Conservation (phyloP, 2,797 vertebrate genomes). For the Pseudochirops corinnae region DNA sequence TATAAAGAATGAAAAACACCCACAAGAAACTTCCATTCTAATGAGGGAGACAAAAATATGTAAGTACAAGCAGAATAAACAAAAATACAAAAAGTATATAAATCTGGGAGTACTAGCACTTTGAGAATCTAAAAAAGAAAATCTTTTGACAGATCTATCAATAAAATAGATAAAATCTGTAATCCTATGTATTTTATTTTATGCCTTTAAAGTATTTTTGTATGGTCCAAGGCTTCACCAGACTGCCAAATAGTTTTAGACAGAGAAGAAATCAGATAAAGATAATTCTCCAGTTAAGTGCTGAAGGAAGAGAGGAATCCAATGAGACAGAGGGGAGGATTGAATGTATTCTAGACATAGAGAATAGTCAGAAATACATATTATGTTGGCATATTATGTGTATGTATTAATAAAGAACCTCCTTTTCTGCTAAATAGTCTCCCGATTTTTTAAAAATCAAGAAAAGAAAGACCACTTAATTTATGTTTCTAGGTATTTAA, state of each 20-base stretch:
- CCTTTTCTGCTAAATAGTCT: background rate
- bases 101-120: background rate
- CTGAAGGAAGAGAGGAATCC: background rate
- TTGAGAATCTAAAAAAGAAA: background rate
- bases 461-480: slow-evolving; percentile 85
- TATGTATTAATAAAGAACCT: background rate
- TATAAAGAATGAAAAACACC: background rate
- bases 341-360: background rate
- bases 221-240: background rate
- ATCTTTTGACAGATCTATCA: background rate
- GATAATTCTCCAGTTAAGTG: background rate
- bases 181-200: background rate
- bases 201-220: background rate
- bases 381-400: background rate
- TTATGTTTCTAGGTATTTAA: slow-evolving; percentile 83
- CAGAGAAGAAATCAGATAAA: background rate
- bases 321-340: background rate
- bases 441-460: slow-evolving; percentile 64
- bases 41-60: background rate
- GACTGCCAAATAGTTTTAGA: background rate
- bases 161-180: background rate
- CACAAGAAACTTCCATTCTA: background rate
- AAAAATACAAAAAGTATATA: background rate
- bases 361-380: background rate
- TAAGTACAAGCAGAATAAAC: background rate